Conservation (phyloP, 64 coral and sea anemone genomes). For the Pachyseris speciosa region DNA sequence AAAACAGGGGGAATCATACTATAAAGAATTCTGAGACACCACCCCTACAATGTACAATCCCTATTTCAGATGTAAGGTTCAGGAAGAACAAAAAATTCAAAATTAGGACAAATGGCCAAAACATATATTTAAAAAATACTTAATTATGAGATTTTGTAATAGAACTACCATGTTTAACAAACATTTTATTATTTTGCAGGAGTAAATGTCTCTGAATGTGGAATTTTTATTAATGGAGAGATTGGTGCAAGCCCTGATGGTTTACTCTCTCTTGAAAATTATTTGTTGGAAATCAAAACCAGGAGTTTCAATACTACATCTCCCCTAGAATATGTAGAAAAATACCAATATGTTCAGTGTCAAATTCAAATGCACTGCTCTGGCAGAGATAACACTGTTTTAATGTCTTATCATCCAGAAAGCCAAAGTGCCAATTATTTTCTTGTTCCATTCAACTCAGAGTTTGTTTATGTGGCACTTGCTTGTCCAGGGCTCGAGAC, state of each 20-base stretch:
- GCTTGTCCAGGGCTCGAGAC: too few species aligned
- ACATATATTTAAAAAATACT: background rate
- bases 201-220: conserved; percentile 30
- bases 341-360: conserved; percentile 3
- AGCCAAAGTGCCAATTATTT: background rate
- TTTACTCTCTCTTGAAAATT: conserved; percentile 29
- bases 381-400: background rate
- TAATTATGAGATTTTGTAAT: too few species aligned
- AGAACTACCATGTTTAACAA: background rate
- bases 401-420: conserved; percentile 29
- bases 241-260: conserved; percentile 41
- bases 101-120: background rate
- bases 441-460: too few species aligned
- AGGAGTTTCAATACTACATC: conserved; percentile 30
- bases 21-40: too few species aligned
- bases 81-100: background rate
- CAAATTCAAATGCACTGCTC: conserved; percentile 37
- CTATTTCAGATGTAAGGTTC: too few species aligned
- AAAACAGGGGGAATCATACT: background rate
- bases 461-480: too few species aligned
- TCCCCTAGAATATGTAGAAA: conserved; percentile 1
- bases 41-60: too few species aligned
- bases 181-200: background rate
- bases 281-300: conserved; percentile 37
- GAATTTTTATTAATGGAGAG: conserved; percentile 28